Conservation (phyloP, 2,888 invertebrate genomes). For the Lapara coniferarum region DNA sequence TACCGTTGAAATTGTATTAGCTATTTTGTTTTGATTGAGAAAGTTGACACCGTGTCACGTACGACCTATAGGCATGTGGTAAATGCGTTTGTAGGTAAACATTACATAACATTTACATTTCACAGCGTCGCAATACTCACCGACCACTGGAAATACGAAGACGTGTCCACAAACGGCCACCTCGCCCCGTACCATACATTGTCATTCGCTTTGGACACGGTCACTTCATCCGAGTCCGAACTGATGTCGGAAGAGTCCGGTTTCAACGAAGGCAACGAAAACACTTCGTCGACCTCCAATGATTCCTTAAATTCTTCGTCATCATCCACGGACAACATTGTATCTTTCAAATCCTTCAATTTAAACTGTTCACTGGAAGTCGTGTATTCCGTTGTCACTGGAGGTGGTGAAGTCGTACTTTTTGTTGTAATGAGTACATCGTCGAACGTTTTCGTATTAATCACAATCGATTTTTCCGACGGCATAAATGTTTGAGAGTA, state of each 20-base stretch:
- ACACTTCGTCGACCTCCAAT: conserved; percentile 76
- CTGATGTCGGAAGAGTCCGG: conserved; percentile 58
- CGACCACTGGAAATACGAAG: conserved; percentile 87
- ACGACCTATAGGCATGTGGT: neutral
- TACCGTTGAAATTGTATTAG: neutral
- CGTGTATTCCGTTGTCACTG: conserved; percentile 54
- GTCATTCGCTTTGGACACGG: conserved; percentile 67
- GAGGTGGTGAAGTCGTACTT: conserved; percentile 53
- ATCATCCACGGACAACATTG: conserved; percentile 73
- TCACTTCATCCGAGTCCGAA: conserved; percentile 72
- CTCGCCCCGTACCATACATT: conserved; percentile 85
- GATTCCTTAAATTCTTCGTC: conserved; percentile 78
- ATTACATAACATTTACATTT: conserved; percentile 43
- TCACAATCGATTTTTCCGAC: conserved; percentile 59
- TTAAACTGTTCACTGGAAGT: conserved; percentile 59
- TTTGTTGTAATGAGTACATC: conserved; percentile 72
- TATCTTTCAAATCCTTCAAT: conserved; percentile 72
- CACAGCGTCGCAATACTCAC: conserved; percentile 67
- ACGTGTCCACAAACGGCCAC: conserved; percentile 86
- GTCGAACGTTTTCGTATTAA: conserved; percentile 61
- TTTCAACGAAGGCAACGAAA: conserved; percentile 72
- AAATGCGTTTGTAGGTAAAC: conserved; percentile 33
- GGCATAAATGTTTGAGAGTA: conserved; percentile 59
- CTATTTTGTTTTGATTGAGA: neutral
- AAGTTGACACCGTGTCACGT: neutral